Evolutionary conservation across 2,888 invertebrate species (phyloP), one percentile per base, ranked within the genome.

Genomic region (Yponomeuta evonymella): DNA sequence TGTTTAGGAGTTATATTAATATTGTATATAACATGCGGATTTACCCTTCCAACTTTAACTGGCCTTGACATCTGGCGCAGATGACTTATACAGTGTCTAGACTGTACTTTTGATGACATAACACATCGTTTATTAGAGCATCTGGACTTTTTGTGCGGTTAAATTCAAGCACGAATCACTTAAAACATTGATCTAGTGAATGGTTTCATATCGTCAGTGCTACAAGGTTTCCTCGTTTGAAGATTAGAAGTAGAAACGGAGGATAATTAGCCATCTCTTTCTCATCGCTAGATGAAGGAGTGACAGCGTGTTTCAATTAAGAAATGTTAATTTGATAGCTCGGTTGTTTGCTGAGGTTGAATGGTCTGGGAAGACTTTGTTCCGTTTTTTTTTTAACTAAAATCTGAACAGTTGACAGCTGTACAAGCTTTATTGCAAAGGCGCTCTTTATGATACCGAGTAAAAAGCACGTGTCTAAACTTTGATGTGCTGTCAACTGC

Each of bases 261-360:
- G 33, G 15, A 66, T 43, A 23, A 66, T 33, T 67, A 67, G 43
- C 67, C 12, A 12, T 48, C 67, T 67, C 30, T 65, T 2, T 65
- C 29, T 33, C 33, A 8, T 12, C 12, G 12, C 30, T 12, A 71
- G 70, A 70, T 72, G 1, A 33, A 70, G 2, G 63, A 64, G 77
- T 79, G 79, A 79, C 79, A 79, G 76, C 75, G 66, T 71, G 71
- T 73, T 78, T 79, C 82, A 82, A 83, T 84, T 81, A 80, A 82
- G 83, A 79, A 77, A 78, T 75, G 76, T 78, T 78, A 78, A 79
- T 78, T 77, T 79, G 77, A 79, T 76, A 76, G 72, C 73, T 43
- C 43, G 43, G 43, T 74, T 75, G 77, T 77, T 81, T 77, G 73
- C 68, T 70, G 66, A 43, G 8, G 1, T 8, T 43, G 43, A 8